phyloP scores from a whole-genome alignment of 2,113 vertebrate genomes.

The Arenaria interpres region DNA sequence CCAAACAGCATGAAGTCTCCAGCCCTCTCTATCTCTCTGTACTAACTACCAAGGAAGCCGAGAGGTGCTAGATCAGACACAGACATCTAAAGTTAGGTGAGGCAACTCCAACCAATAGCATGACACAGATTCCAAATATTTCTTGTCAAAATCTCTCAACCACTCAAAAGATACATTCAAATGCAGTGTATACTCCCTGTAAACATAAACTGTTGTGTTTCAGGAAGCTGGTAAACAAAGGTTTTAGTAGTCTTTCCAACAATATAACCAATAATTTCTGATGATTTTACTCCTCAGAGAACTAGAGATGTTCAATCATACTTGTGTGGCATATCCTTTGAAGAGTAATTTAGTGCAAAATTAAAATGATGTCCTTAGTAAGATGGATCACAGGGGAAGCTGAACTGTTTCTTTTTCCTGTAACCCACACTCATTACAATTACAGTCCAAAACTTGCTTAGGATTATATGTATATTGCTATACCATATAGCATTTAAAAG shows the following conservation, averaged over 20 bases:
- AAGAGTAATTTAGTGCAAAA: constrained; percentile 33
- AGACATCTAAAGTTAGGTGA: not conserved
- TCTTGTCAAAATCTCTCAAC: not conserved
- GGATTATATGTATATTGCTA: too few relatives aligned
- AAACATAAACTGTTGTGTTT: not conserved
- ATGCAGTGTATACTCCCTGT: not conserved
- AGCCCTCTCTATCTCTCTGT: not conserved
- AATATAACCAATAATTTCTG: not conserved
- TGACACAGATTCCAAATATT: not conserved
- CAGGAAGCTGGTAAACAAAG: not conserved
- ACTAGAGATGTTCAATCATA: not conserved
- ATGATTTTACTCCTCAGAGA: not conserved
- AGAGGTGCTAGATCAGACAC: not conserved
- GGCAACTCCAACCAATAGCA: not conserved
- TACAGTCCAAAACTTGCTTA: constrained; percentile 31
- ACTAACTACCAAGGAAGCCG: not conserved
- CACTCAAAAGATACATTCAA: not conserved
- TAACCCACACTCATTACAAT: constrained; percentile 40
- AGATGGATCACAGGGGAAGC: constrained; percentile 20
- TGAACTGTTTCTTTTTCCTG: constrained; percentile 35
- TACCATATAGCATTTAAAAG: constrained; percentile 55
- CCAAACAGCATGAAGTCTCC: not conserved
- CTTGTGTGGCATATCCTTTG: not conserved
- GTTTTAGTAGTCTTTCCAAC: not conserved
- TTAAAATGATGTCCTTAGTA: constrained; percentile 29